Conservation (phyloP, 2,113 vertebrate genomes). For the Quiscalus mexicanus region DNA sequence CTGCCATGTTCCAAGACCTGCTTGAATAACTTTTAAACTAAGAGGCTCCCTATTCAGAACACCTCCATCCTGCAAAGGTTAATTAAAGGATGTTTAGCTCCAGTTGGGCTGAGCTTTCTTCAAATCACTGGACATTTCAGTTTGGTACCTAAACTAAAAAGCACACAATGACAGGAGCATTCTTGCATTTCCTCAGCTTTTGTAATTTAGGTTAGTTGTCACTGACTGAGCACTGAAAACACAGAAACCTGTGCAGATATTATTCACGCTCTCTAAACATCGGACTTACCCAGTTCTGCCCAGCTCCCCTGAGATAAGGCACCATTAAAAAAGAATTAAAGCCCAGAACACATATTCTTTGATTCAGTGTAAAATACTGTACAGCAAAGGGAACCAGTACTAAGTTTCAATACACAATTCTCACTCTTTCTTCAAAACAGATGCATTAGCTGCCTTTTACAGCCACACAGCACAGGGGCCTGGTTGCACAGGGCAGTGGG, state of each 20-base stretch:
- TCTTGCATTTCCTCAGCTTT: neutral
- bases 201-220: neutral
- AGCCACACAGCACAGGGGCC: neutral
- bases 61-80: neutral
- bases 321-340: neutral
- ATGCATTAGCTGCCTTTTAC: neutral
- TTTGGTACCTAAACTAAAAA: neutral
- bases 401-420: neutral
- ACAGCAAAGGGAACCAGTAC: neutral
- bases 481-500: neutral
- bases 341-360: neutral
- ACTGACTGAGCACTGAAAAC: neutral
- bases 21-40: neutral
- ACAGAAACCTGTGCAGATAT: neutral
- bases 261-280: neutral
- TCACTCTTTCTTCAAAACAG: neutral
- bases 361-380: neutral
- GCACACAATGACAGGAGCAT: neutral
- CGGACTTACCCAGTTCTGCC: neutral
- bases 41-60: no score
- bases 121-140: neutral
- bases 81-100: neutral
- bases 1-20: conserved; percentile 1
- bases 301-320: neutral
- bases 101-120: neutral